Base-by-base conservation (phyloP, 2,888 invertebrate genomes). In the Chalcis sispes region DNA sequence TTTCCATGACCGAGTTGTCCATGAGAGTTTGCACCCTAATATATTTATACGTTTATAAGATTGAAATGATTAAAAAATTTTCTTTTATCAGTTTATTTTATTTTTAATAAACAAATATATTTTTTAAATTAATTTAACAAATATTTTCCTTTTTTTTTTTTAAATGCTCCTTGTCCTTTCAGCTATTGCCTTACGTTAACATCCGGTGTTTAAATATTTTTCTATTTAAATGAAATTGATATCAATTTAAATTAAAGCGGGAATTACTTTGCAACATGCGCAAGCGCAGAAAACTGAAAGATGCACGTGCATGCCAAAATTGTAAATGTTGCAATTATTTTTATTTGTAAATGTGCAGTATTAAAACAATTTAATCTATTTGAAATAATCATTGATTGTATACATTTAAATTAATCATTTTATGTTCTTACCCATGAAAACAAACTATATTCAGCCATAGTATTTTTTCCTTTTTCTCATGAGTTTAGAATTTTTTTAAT, bases 21-120 rank as follows among this genome's bases (percentile, higher is more conserved):
- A 86, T 95, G 94, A 79, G 95, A 95, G 89, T 96, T 96, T 74
- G 95, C 95, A 84, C 95, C 95, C 95, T 95, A 2, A 79, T 82
- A 42, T 8, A 42, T 15, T 13, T 15, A 15, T 13, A 8, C 15
- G 42, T 42, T 13, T 2, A 42, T 42, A 42, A 42, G 2, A 4
- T 13, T 73, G 3, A 13, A 56, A 29, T 23, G 18, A 25, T 2
- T 18, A 8, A 58, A 32, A n/a, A 18, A 18, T 54, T 4, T 15
- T 54, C 15, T n/a, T 62, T 46, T 25, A 27, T 23, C 4, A n/a
- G n/a, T n/a, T n/a, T n/a, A n/a, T n/a, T n/a, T n/a, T n/a, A n/a
- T n/a, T 36, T 36, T 36, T 36, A 36, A 36, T 36, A 36, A 36
- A 36, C 5, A 36, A 36, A 7, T 36, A 36, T 36, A n/a, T n/a